Conservation (phyloP, 2,888 invertebrate species). For the Euclidia mi region DNA sequence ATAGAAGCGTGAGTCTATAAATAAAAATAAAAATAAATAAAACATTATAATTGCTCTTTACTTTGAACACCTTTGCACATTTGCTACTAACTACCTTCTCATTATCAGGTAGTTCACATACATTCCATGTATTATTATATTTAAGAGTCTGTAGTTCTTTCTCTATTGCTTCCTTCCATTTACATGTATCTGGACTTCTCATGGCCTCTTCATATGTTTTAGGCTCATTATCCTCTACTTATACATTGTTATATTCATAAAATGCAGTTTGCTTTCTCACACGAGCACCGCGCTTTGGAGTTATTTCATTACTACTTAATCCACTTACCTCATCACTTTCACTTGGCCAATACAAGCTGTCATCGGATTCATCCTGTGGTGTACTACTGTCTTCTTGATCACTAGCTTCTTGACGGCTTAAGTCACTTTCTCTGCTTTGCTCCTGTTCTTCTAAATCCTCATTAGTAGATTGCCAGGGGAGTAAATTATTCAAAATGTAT, state of each 20-base stretch:
- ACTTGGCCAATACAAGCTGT: slow-evolving; percentile 12
- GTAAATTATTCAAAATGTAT: no score
- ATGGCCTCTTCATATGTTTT: slow-evolving; percentile 39
- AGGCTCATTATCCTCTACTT: slow-evolving; percentile 20
- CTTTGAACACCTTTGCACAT: slow-evolving; percentile 48
- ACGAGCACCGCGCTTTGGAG: not conserved
- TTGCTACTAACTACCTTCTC: slow-evolving; percentile 17
- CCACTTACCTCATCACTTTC: not conserved
- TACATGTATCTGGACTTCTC: slow-evolving; percentile 19
- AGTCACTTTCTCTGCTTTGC: no score
- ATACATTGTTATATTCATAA: slow-evolving; percentile 11
- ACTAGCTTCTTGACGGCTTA: no score
- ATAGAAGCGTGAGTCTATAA: no score
- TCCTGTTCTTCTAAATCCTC: no score
- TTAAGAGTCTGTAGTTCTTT: slow-evolving; percentile 27
- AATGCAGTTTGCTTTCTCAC: slow-evolving; percentile 10
- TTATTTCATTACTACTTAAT: not conserved
- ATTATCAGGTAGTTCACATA: not conserved
- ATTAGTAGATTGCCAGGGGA: no score
- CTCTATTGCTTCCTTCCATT: slow-evolving; percentile 42
- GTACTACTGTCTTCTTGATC: no score
- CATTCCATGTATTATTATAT: not conserved
- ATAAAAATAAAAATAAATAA: no score
- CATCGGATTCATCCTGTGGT: no score
- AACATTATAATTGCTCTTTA: slow-evolving; percentile 26